Evolutionary conservation across 2,113 vertebrate species (phyloP), one percentile per base, ranked within the genome.

Genomic region (Xyrauchen texanus): DNA sequence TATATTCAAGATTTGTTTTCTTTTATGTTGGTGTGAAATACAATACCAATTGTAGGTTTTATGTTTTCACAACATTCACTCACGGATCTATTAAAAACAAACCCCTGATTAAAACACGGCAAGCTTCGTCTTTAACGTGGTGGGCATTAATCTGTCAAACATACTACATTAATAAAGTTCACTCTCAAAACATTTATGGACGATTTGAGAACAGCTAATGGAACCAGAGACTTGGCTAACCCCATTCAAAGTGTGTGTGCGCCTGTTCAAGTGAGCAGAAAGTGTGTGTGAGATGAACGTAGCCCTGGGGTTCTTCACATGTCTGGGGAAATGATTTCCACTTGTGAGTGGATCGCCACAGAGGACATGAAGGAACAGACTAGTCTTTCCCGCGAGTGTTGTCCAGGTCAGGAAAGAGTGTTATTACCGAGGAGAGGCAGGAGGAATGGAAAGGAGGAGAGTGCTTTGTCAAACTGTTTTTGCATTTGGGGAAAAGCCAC

Each of bases 281-380:
- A 8, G 7, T 45, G 46, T 55, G 66, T 53, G 15, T 52, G 10
- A n/a, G 13, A 21, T 61, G 10, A 47, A 74, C 11, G n/a, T 9
- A 15, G 78, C 67, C 73, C 9, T 3, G 10, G 52, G 74, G 60
- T 6, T 67, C 21, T 68, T 21, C 16, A 16, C 45, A 11, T 78
- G 61, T 82, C 34, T 82, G 15, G 53, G 66, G 60, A 82, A 13
- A 67, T 46, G 21, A 57, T 68, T 3, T 57, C 11, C 60, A 75
- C 53, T 72, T 68, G 21, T 34, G 63, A 51, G 58, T 10, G 13
- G 13, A 42, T 15, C n/a, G 58, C 61, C 13, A 12, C 49, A 11
- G 58, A 79, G 65, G 65, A 82, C 68, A 57, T 47, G 12, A 74
- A 78, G 68, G 47, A 55, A 68, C 51, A 51, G 63, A 73, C 66